Evolutionary conservation across 2,113 vertebrate genomes (phyloP), one percentile per base, ranked within the genome.

Genomic region (Galbula dea): DNA sequence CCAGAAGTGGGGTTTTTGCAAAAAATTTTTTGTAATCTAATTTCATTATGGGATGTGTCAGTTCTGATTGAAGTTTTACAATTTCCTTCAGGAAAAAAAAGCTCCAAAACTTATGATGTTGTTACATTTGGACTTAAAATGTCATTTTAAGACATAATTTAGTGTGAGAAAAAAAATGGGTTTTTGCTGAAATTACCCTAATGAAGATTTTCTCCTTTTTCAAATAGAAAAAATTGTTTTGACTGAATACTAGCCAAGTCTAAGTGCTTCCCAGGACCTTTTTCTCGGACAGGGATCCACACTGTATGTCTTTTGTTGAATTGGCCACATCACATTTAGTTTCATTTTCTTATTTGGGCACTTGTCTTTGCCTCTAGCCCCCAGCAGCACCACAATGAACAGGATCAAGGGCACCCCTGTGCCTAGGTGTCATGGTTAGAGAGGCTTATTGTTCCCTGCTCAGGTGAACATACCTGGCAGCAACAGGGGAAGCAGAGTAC

Each of bases 381-480:
- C 3, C 45, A 27, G 26, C 48, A 32, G 59, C 7, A 2, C 57
- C 2, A 1, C 24, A 18, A 4, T 3, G 3, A 65, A 51, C 0
- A 2, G 16, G 34, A 57, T 41, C 7, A 5, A 46, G 81, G 32
- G 39, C 29, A 7, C 26, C 6, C 37, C 3, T 2, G 15, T 4
- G 2, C 41, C 9, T 51, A 15, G 51, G 4, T 11, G 24, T 30
- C 32, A 46, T 15, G 22, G 43, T 11, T 43, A 43, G 41, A 15
- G 15, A 12, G 41, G 41, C 41, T 43, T 43, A 43, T 43, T n/a
- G n/a, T 15, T 43, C 41, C 41, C 41, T 43, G 41, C 41, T 43
- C 41, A 11, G 15, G 41, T 43, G 41, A 15, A 43, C 41, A 43
- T 43, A 15, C 41, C 41, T 43, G 41, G 41, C 10, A 9, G n/a